phyloP scores from a whole-genome alignment of 1,140 invertebrate genomes.

The Forficula auricularia region DNA sequence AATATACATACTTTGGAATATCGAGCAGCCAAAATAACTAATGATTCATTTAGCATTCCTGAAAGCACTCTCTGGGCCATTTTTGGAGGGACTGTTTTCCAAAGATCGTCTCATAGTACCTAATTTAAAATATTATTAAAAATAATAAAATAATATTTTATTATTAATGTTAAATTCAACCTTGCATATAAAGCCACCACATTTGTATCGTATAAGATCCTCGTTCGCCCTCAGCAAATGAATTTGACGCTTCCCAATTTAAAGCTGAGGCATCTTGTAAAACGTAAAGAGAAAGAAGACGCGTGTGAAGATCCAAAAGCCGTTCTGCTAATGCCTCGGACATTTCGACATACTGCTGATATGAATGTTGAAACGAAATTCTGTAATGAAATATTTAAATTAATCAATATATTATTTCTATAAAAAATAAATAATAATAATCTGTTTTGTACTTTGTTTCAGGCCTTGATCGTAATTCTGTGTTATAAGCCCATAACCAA shows the following conservation, averaged over 20 bases:
- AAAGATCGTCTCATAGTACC: constrained; percentile 53
- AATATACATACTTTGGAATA: constrained; percentile 47
- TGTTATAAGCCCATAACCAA: constrained; percentile 52
- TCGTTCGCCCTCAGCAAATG: constrained; percentile 46
- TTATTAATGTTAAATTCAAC: constrained; percentile 28
- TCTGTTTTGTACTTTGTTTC: too few relatives aligned
- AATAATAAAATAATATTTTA: constrained; percentile 1
- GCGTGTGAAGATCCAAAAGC: constrained; percentile 54
- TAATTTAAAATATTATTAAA: constrained; percentile 17
- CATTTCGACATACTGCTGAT: constrained; percentile 60
- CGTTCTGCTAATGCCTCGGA: constrained; percentile 60
- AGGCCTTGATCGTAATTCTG: too few relatives aligned
- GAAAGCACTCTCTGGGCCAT: constrained; percentile 61
- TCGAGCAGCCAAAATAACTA: constrained; percentile 52
- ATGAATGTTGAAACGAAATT: constrained; percentile 24
- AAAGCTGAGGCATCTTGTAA: constrained; percentile 58
- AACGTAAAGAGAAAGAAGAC: constrained; percentile 54
- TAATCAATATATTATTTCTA: neutral
- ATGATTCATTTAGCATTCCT: constrained; percentile 62
- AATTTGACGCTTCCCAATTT: constrained; percentile 40
- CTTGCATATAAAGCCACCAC: constrained; percentile 73
- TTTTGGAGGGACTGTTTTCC: constrained; percentile 61
- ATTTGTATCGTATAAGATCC: constrained; percentile 62
- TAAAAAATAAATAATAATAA: too few relatives aligned
- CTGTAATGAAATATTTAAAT: constrained; percentile 9